A percentile compares a stretch with the other conserved stretches of the same genome.
phyloP scores from a whole-genome alignment of 2,888 invertebrate species.

The Dynastes grantii region DNA sequence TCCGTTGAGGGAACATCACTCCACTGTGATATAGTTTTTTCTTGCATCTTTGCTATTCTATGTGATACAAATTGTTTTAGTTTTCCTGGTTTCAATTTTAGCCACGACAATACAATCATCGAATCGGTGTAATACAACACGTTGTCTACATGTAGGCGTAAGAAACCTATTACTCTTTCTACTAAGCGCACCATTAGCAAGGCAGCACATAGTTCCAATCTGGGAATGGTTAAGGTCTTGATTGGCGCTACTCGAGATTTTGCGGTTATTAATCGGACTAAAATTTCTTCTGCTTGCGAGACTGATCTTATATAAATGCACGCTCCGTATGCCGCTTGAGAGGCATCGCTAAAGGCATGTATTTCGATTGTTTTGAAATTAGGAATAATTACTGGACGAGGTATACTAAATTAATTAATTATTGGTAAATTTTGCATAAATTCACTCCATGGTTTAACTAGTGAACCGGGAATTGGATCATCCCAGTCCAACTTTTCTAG shows the following conservation, averaged over 20 bases:
- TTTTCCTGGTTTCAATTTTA: constrained; percentile 51
- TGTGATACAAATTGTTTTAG: constrained; percentile 26
- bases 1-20: constrained; percentile 48
- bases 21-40: constrained; percentile 36
- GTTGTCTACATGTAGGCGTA: constrained; percentile 22
- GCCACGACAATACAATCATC: constrained; percentile 60
- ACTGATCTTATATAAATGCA: constrained; percentile 48
- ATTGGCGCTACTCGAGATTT: constrained; percentile 51
- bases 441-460: constrained; percentile 43
- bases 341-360: constrained; percentile 56
- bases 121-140: constrained; percentile 59
- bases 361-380: constrained; percentile 47
- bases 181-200: constrained; percentile 56
- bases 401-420: constrained; percentile 45
- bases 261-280: constrained; percentile 42
- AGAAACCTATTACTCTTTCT: constrained; percentile 40
- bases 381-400: neutral
- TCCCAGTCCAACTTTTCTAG: constrained; percentile 59
- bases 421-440: constrained; percentile 35
- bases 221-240: constrained; percentile 56
- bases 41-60: neutral
- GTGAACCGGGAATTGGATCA: constrained; percentile 54
- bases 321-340: constrained; percentile 46
- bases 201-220: constrained; percentile 60
- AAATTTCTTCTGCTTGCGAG: neutral